A percentile compares a stretch with the other conserved stretches of the same genome.
These are phyloP conservation scores for Pachyrhynchus sulphureomaculatus DNA, from an alignment of 1,140 invertebrate genomes.

Conservation along the genomic window DNA sequence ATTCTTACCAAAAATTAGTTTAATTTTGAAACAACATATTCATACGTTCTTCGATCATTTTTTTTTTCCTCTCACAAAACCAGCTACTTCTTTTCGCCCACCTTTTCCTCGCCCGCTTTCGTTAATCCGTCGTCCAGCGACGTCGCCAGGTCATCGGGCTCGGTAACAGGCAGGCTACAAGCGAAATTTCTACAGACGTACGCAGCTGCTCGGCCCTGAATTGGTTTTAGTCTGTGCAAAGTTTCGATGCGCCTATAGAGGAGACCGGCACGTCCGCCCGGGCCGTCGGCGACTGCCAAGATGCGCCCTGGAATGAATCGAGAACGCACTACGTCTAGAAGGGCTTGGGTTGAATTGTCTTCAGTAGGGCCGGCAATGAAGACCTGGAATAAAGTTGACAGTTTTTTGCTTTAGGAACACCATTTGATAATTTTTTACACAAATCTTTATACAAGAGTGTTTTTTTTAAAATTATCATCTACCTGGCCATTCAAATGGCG, in stretches of 20 bases:
- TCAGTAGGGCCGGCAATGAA: conserved; percentile 65
- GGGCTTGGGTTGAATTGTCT: conserved; percentile 65
- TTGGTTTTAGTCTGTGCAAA: conserved; percentile 43
- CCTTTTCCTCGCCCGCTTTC: too few species aligned
- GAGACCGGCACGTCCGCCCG: conserved; percentile 50
- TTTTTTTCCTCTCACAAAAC: too few species aligned
- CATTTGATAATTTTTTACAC: too few species aligned
- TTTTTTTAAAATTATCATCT: too few species aligned
- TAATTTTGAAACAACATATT: too few species aligned
- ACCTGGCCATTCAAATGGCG: too few species aligned
- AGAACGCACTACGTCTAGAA: conserved; percentile 67
- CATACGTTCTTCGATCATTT: too few species aligned
- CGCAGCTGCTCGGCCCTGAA: conserved; percentile 65
- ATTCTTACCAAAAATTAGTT: too few species aligned
- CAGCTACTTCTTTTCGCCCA: too few species aligned
- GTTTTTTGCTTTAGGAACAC: too few species aligned
- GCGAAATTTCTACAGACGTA: conserved; percentile 80
- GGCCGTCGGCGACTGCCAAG: conserved; percentile 65
- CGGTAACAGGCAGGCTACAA: conserved; percentile 77
- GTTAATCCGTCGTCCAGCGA: conserved; percentile 60
- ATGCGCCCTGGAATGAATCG: conserved; percentile 71
- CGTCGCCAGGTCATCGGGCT: conserved; percentile 63
- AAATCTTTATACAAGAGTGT: too few species aligned
- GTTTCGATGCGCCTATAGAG: conserved; percentile 43
- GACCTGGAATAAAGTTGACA: conserved; percentile 61